These are phyloP conservation scores for Trissolcus japonicus DNA, from an alignment of 2,888 invertebrate species.

Conservation along the genomic window DNA sequence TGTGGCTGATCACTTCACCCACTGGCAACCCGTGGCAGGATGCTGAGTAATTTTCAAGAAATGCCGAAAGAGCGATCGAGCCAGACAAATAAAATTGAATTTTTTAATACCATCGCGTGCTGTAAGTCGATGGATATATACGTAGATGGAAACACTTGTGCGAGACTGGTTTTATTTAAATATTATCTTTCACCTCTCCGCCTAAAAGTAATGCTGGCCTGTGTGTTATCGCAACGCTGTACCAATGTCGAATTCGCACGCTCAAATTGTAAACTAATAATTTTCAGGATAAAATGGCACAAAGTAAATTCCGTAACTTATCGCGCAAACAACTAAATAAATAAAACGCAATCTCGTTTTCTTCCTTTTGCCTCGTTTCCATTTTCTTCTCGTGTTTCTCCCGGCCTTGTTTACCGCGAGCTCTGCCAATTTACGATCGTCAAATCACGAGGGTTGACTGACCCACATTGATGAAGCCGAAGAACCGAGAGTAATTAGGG, in stretches of 20 bases:
- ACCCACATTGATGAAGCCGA: constrained; percentile 3
- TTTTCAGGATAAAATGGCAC: constrained; percentile 29
- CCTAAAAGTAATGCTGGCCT: constrained; percentile 18
- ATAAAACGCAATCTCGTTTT: constrained; percentile 20
- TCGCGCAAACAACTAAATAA: constrained; percentile 26
- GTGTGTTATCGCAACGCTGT: constrained; percentile 22
- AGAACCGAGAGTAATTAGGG: constrained; percentile 11
- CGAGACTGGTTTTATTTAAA: constrained; percentile 31
- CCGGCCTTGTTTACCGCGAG: neutral
- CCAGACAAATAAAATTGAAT: constrained; percentile 23
- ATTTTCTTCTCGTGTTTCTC: constrained; percentile 3
- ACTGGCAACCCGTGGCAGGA: neutral
- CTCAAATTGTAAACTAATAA: constrained; percentile 41
- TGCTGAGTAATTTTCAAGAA: constrained; percentile 6
- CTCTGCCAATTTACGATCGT: constrained; percentile 1
- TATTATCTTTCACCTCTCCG: constrained; percentile 29
- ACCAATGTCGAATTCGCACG: constrained; percentile 16
- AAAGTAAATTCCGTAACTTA: constrained; percentile 29
- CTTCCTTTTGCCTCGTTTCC: neutral
- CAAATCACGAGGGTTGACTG: constrained; percentile 2
- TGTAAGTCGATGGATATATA: constrained; percentile 18
- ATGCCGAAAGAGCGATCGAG: constrained; percentile 13
- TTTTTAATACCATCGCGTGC: constrained; percentile 31
- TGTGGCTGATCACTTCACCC: neutral
- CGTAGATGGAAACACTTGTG: constrained; percentile 25